phyloP scores from a whole-genome alignment of 2,797 vertebrate genomes.

The Enteromius afrohamiltoni region DNA sequence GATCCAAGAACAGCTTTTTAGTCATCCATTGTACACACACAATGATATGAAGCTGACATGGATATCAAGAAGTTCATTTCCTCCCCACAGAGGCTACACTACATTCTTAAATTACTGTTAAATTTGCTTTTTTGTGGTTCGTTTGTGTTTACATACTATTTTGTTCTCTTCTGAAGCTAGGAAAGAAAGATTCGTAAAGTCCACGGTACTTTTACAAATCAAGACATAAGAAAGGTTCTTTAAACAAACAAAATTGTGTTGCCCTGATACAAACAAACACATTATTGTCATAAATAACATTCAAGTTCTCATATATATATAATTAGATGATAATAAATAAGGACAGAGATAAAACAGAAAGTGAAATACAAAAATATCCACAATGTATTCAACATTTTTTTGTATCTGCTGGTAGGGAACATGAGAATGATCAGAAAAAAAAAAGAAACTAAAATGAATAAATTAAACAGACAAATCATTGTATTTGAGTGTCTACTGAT shows the following conservation, averaged over 20 bases:
- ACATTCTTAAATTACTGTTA: constrained; percentile 91
- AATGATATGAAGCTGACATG: constrained; percentile 88
- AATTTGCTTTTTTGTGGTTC: constrained; percentile 70
- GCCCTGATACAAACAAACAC: constrained; percentile 78
- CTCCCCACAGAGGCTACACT: constrained; percentile 89
- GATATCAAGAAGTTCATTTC: constrained; percentile 89
- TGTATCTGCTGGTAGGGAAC: constrained; percentile 74
- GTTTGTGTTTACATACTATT: constrained; percentile 67
- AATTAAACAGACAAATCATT: constrained; percentile 57
- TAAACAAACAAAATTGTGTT: constrained; percentile 72
- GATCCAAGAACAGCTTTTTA: constrained; percentile 68
- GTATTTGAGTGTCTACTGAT: constrained; percentile 63
- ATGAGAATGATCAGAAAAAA: constrained; percentile 57
- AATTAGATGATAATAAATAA: constrained; percentile 85
- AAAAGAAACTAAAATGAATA: constrained; percentile 42
- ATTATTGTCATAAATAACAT: constrained; percentile 84
- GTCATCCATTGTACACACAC: constrained; percentile 83
- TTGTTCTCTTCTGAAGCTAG: constrained; percentile 67
- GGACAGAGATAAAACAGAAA: constrained; percentile 77
- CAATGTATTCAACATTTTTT: constrained; percentile 73
- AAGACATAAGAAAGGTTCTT: constrained; percentile 71
- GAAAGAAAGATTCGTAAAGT: constrained; percentile 70
- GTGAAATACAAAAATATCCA: constrained; percentile 83
- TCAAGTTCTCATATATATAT: constrained; percentile 83
- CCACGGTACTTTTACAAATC: constrained; percentile 74